Base-by-base conservation (phyloP, 1,140 invertebrate species). In the Metopolophium dirhodum region DNA sequence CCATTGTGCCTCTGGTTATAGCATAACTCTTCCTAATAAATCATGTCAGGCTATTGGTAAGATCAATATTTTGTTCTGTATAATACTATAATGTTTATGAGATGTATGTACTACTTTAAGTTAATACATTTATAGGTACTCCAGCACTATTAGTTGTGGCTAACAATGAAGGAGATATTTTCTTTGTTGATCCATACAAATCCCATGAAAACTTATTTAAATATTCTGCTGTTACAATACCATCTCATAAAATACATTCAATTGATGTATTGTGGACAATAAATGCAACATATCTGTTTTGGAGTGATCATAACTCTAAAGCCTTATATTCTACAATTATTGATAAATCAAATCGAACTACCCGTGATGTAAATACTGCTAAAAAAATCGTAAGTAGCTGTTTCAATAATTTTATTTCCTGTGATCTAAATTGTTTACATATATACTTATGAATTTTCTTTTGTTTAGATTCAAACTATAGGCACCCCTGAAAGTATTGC, bases 401-500 rank as follows among this genome's bases (percentile, higher is more conserved):
- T 45, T 35, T 68, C 18, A n/a, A 9, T 88, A 35, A 35, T 51
- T 88, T 35, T 83, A 92, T 82, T 41, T 47, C 22, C 37, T 86
- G 14, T 85, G 37, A 23, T 85, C 20, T 41, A 85, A 45, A 41
- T 85, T 45, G 7, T 83, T 23, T 83, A 8, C 7, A 37, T 93
- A 22, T 11, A 35, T 49, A 35, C 3, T 37, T 26, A 30, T 88
- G 11, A 45, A 26, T 92, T 93, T 93, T 94, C 8, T 91, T 94
- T 54, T 95, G 11, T 91, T 95, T 14, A 95, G 95, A 94, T 95
- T 51, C 94, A 94, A 9, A 95, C 96, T 93, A 94, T 96, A 57
- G 95, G 95, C 35, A 95, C 96, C 91, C 97, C 98, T 0, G 96
- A 97, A 94, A 97, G 97, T 26, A 95, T 99, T 77, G 96, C 97